Conservation (phyloP, 2,797 vertebrate species). For the Heterohyrax brucei region DNA sequence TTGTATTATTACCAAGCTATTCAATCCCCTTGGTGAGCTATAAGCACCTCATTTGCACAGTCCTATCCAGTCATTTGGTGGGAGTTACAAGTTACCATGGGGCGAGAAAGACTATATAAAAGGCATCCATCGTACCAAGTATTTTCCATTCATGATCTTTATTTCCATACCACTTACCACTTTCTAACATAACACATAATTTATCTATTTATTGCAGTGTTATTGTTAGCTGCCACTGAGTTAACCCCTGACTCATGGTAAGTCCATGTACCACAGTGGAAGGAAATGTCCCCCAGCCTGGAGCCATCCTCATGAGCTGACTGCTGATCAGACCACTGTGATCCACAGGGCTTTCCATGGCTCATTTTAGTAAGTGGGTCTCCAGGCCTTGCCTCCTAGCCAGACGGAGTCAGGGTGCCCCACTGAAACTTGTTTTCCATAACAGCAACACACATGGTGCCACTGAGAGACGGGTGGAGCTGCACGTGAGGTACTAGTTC, state of each 20-base stretch:
- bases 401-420: neutral
- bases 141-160: neutral
- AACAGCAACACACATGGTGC: too few species aligned
- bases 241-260: neutral
- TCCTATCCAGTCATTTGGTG: too few species aligned
- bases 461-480: neutral
- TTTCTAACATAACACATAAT: neutral
- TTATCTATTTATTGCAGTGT: neutral
- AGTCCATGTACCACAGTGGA: neutral
- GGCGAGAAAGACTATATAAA: too few species aligned
- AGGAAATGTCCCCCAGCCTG: neutral
- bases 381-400: neutral
- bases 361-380: neutral
- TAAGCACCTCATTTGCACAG: too few species aligned
- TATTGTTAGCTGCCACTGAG: neutral
- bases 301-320: neutral
- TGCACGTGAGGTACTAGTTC: too few species aligned
- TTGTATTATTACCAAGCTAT: too few species aligned
- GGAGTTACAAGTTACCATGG: too few species aligned
- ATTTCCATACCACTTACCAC: neutral
- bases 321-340: neutral
- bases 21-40: too few species aligned
- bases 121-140: too few species aligned
- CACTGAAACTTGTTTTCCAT: neutral
- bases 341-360: neutral